phyloP scores from a whole-genome alignment of 2,113 vertebrate genomes.

The Grammomys dolichurus region DNA sequence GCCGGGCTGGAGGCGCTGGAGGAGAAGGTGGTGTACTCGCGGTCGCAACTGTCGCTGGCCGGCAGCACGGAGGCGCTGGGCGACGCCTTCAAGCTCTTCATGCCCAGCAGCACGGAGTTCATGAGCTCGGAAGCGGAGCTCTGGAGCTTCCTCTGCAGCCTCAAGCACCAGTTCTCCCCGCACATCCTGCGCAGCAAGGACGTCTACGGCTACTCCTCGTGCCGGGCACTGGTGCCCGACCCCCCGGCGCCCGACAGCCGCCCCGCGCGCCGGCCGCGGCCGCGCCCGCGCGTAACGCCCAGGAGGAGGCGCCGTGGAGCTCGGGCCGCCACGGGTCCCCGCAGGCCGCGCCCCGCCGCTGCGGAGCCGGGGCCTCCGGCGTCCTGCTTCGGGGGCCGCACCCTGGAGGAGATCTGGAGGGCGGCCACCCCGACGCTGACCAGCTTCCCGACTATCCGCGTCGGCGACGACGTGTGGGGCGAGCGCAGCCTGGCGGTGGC shows the following conservation, averaged over 20 bases:
- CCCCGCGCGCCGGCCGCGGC: slow-evolving; percentile 68
- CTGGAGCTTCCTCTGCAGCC: slow-evolving; percentile 91
- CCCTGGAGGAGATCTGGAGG: slow-evolving; percentile 87
- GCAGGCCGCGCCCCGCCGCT: not conserved
- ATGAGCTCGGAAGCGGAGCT: slow-evolving; percentile 91
- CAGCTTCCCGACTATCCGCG: slow-evolving; percentile 86
- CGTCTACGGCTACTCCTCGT: slow-evolving; percentile 89
- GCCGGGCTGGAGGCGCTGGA: slow-evolving; percentile 74
- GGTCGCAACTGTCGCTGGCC: slow-evolving; percentile 88
- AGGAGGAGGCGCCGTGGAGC: slow-evolving; percentile 80
- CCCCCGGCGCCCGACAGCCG: slow-evolving; percentile 59
- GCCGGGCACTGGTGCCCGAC: slow-evolving; percentile 87
- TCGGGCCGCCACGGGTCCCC: slow-evolving; percentile 56
- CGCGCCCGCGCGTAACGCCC: slow-evolving; percentile 58
- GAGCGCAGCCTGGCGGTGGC: slow-evolving; percentile 85
- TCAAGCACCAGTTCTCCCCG: slow-evolving; percentile 90
- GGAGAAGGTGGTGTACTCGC: slow-evolving; percentile 90
- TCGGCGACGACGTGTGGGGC: slow-evolving; percentile 86
- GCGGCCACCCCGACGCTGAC: slow-evolving; percentile 86
- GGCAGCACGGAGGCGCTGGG: slow-evolving; percentile 88
- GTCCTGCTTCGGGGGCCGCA: slow-evolving; percentile 79
- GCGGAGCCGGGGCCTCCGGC: not conserved
- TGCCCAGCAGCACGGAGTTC: slow-evolving; percentile 90
- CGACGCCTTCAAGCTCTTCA: slow-evolving; percentile 89
- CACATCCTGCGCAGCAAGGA: slow-evolving; percentile 90